phyloP scores from a whole-genome alignment of 2,797 vertebrate species.

The Spinus pinus region DNA sequence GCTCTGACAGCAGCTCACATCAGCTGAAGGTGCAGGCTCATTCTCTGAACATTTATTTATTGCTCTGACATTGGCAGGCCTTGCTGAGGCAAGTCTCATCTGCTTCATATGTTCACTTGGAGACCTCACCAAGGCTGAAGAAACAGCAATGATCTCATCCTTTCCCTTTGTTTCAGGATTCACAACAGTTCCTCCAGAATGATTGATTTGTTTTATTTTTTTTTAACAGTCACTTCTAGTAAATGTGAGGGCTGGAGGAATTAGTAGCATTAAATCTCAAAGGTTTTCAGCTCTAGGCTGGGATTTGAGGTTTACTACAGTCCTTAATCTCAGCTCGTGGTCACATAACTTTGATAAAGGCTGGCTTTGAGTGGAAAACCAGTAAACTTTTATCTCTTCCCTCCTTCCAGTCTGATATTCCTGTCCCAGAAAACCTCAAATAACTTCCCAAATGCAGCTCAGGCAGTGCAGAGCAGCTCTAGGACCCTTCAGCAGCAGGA shows the following conservation, averaged over 20 bases:
- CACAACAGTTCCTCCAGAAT: conserved; percentile 30
- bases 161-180: conserved; percentile 60
- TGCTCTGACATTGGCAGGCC: not conserved
- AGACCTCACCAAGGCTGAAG: conserved; percentile 22
- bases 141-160: conserved; percentile 56
- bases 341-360: not conserved
- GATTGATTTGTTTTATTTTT: not conserved
- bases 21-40: conserved; percentile 17
- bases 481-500: not conserved
- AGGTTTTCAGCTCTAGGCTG: not conserved
- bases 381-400: conserved; percentile 10
- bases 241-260: not conserved
- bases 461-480: not conserved
- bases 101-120: not conserved
- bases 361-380: conserved; percentile 13
- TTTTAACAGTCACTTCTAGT: not conserved
- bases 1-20: not conserved
- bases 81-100: conserved; percentile 4
- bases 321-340: not conserved
- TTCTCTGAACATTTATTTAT: conserved; percentile 16
- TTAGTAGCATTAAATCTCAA: conserved; percentile 13
- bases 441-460: not conserved
- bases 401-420: not conserved
- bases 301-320: not conserved
- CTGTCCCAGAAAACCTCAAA: not conserved